phyloP scores from a whole-genome alignment of 2,797 vertebrate genomes.

The Molossus alvarezi region DNA sequence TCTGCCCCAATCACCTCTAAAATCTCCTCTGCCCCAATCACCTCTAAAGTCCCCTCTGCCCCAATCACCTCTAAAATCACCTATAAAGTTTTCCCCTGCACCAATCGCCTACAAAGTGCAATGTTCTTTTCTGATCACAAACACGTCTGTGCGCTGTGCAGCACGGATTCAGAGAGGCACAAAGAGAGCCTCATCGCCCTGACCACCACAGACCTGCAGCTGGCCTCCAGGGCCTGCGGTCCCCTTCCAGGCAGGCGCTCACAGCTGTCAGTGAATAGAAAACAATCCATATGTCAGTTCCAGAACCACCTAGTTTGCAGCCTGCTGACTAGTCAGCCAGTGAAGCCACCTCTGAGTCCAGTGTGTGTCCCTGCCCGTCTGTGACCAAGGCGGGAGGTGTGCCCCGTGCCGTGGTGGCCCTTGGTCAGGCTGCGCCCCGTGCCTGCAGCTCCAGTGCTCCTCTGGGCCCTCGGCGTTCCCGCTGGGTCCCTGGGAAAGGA shows the following conservation, averaged over 20 bases:
- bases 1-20: too few relatives aligned
- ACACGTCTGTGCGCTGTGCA: not conserved
- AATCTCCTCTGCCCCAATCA: too few relatives aligned
- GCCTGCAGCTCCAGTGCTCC: not conserved
- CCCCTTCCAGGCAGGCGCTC: rapidly evolving
- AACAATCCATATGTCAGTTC: not conserved
- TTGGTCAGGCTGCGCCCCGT: not conserved
- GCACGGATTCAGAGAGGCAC: too few relatives aligned
- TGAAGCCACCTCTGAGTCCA: too few relatives aligned
- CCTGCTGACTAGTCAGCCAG: too few relatives aligned
- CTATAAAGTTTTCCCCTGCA: too few relatives aligned
- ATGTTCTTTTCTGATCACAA: not conserved
- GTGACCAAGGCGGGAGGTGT: not conserved
- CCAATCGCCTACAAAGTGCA: too few relatives aligned
- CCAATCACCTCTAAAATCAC: too few relatives aligned
- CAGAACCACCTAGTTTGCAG: not conserved
- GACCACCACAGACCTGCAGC: rapidly evolving
- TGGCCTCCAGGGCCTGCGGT: not conserved
- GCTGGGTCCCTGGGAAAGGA: not conserved
- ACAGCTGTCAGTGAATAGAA: not conserved
- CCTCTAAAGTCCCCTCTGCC: too few relatives aligned
- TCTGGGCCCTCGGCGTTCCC: not conserved
- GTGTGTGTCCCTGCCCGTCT: too few relatives aligned
- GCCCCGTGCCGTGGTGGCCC: not conserved
- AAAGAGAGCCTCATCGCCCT: rapidly evolving